Percentiles rank a stretch among this genome's conserved stretches.
Evolutionary conservation across 2,797 vertebrate genomes (phyloP).

Genomic region (Argya squamiceps): DNA sequence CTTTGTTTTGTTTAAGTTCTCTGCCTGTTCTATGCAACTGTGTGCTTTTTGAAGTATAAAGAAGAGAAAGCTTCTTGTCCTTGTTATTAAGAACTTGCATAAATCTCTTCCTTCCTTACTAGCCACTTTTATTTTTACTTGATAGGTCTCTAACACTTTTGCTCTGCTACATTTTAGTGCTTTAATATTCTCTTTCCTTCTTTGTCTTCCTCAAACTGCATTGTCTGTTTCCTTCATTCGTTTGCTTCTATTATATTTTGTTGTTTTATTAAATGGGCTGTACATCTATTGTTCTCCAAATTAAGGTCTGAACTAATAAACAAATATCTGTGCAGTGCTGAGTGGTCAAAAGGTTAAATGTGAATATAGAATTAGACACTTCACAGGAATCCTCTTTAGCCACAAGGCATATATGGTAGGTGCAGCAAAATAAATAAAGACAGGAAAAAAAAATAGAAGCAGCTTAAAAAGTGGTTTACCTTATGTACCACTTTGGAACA

Average conservation of each 20-base stretch:
- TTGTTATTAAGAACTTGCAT: not conserved
- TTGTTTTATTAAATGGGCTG: not conserved
- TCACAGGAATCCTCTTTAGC: not conserved
- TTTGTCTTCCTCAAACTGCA: not conserved
- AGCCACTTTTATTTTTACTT: not conserved
- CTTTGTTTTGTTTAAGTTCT: not conserved
- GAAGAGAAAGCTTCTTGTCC: not conserved
- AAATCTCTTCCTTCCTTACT: not conserved
- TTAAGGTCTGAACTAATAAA: not conserved
- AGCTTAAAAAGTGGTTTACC: not conserved
- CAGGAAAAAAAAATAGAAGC: not conserved
- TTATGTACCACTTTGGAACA: not conserved
- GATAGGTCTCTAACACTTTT: not conserved
- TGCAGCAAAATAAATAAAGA: not conserved
- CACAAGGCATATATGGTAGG: not conserved
- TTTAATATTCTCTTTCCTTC: not conserved
- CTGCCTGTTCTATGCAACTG: not conserved
- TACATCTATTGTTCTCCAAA: not conserved
- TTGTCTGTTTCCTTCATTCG: not conserved
- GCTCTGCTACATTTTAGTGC: not conserved
- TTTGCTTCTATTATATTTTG: not conserved
- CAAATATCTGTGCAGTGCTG: not conserved
- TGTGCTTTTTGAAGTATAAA: not conserved
- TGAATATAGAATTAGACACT: not conserved
- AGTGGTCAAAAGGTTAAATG: not conserved